Conservation (phyloP, 2,797 vertebrate genomes). For the Enteromius thamalakanensis region DNA sequence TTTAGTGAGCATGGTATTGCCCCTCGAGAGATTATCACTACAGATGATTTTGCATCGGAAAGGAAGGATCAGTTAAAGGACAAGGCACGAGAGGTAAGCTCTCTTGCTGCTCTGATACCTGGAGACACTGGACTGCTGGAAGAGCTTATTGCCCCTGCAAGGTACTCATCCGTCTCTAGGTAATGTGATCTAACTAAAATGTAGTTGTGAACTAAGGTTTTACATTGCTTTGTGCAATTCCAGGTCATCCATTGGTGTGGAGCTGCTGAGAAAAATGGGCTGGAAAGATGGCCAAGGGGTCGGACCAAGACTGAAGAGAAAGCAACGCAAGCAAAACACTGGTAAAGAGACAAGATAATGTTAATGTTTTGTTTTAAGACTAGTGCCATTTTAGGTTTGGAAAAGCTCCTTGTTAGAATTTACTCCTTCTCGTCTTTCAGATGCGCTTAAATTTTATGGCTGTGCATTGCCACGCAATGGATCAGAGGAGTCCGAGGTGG, state of each 20-base stretch:
- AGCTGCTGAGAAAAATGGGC: conserved; percentile 91
- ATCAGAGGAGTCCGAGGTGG: conserved; percentile 87
- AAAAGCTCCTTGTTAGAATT: background rate
- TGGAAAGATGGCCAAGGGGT: conserved; percentile 97
- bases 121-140: conserved; percentile 86
- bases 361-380: background rate
- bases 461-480: conserved; percentile 77
- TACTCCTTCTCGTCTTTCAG: conserved; percentile 16
- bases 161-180: conserved; percentile 70
- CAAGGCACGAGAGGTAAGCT: conserved; percentile 83
- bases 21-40: conserved; percentile 87
- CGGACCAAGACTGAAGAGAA: conserved; percentile 91
- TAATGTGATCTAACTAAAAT: background rate
- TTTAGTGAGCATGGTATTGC: conserved; percentile 94
- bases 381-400: background rate
- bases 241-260: conserved; percentile 89
- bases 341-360: conserved; percentile 69
- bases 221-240: background rate
- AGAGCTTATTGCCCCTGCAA: conserved; percentile 87
- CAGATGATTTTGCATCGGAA: conserved; percentile 86
- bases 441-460: conserved; percentile 74
- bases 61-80: conserved; percentile 81
- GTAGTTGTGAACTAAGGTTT: background rate
- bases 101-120: conserved; percentile 83
- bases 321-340: conserved; percentile 73